Evolutionary conservation across 2,113 vertebrate genomes (phyloP).

Genomic region (Ciconia maguari): DNA sequence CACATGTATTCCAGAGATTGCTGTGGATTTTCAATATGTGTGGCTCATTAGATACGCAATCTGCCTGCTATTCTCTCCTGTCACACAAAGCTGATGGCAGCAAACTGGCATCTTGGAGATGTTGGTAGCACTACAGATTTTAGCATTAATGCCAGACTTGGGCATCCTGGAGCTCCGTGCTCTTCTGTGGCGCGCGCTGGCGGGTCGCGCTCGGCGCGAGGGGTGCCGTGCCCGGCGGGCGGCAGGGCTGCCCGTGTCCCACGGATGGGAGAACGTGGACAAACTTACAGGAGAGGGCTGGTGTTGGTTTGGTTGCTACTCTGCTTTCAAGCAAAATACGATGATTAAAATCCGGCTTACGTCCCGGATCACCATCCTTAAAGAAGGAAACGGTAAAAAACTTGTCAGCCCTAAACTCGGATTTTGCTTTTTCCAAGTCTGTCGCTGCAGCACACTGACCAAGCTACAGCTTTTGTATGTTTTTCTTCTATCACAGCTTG

Average conservation of each 20-base stretch:
- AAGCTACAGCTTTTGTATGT: neutral
- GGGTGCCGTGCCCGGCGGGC: neutral
- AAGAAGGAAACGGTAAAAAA: neutral
- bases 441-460: neutral
- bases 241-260: neutral
- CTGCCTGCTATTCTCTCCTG: slow-evolving; percentile 65
- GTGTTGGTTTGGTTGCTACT: neutral
- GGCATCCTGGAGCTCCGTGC: slow-evolving; percentile 62
- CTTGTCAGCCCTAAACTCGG: neutral
- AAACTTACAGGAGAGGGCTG: neutral
- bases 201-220: neutral
- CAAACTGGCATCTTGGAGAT: slow-evolving; percentile 68
- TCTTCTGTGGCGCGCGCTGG: neutral
- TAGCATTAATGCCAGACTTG: slow-evolving; percentile 71
- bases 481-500: neutral
- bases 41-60: slow-evolving; percentile 61
- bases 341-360: neutral
- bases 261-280: fast-evolving
- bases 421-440: neutral
- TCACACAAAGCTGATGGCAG: slow-evolving; percentile 67
- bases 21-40: slow-evolving; percentile 57
- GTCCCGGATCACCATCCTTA: neutral
- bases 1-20: slow-evolving; percentile 60
- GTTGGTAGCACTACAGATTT: slow-evolving; percentile 68
- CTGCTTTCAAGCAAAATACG: neutral